Percentiles rank a stretch among this genome's conserved stretches.
Conservation (phyloP, 1,140 invertebrate genomes). For the Homarus americanus region DNA sequence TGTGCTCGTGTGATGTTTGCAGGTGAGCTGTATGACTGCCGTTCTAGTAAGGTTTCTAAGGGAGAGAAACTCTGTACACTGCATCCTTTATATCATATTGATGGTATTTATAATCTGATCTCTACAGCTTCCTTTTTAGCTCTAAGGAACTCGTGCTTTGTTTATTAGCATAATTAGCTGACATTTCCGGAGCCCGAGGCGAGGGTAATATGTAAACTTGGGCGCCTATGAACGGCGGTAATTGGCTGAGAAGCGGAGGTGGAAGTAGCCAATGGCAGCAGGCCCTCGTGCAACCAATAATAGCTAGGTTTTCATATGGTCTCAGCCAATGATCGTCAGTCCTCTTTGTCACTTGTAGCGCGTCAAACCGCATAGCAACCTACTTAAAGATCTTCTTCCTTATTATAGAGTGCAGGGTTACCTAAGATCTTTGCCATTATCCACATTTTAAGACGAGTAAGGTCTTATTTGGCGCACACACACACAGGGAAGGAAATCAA, state of each 20-base stretch:
- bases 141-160: not conserved
- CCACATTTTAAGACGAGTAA: not conserved
- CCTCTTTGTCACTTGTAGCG: not conserved
- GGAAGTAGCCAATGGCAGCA: not conserved
- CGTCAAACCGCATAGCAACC: not conserved
- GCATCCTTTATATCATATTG: no score
- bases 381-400: not conserved
- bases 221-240: not conserved
- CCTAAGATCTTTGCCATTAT: slow-evolving; percentile 21
- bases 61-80: no score
- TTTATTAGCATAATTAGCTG: not conserved
- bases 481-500: no score
- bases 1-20: no score
- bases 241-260: not conserved
- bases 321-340: not conserved
- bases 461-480: not conserved
- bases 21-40: no score
- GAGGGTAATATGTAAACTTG: no score
- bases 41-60: no score
- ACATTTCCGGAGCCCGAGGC: no score
- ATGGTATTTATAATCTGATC: no score
- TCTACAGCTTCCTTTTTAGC: not conserved
- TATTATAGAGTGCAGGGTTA: slow-evolving; percentile 20
- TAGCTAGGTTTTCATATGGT: not conserved
- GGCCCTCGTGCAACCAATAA: not conserved